These are phyloP conservation scores for Lordiphosa stackelbergi DNA, from an alignment of 1,140 invertebrate species.

Conservation along the genomic window DNA sequence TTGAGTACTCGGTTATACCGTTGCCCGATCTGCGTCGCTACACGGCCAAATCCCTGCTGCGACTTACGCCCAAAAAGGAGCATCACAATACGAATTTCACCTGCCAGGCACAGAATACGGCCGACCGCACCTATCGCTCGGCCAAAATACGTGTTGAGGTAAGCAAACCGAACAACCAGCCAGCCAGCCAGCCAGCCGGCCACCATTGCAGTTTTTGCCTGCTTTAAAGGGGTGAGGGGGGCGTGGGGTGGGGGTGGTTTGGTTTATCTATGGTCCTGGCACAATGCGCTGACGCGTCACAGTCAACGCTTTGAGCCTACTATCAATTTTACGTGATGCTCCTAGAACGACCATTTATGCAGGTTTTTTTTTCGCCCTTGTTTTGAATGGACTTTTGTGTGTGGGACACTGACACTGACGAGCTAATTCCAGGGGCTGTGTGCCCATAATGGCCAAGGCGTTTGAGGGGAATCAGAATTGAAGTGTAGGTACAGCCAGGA, in stretches of 20 bases:
- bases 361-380: constrained; percentile 1
- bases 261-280: constrained; percentile 37
- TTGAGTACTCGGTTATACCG: constrained; percentile 81
- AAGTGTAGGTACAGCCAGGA: constrained; percentile 4
- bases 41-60: constrained; percentile 85
- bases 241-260: neutral
- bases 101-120: constrained; percentile 87
- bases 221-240: constrained; percentile 5
- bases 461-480: constrained; percentile 2
- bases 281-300: constrained; percentile 46
- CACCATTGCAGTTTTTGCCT: constrained; percentile 18
- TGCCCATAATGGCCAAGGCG: constrained; percentile 29
- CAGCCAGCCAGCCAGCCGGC: neutral
- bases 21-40: constrained; percentile 83
- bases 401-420: constrained; percentile 57
- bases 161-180: constrained; percentile 40
- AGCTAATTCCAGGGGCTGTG: constrained; percentile 53
- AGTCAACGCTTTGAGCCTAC: constrained; percentile 47
- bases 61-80: constrained; percentile 84
- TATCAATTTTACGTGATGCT: constrained; percentile 63
- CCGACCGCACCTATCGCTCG: constrained; percentile 83
- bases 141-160: constrained; percentile 83
- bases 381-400: constrained; percentile 49
- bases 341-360: constrained; percentile 21
- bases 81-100: constrained; percentile 88